Percentiles rank a stretch among this genome's conserved stretches.
phyloP scores from a whole-genome alignment of 2,113 vertebrate genomes.

The Gambusia holbrooki region DNA sequence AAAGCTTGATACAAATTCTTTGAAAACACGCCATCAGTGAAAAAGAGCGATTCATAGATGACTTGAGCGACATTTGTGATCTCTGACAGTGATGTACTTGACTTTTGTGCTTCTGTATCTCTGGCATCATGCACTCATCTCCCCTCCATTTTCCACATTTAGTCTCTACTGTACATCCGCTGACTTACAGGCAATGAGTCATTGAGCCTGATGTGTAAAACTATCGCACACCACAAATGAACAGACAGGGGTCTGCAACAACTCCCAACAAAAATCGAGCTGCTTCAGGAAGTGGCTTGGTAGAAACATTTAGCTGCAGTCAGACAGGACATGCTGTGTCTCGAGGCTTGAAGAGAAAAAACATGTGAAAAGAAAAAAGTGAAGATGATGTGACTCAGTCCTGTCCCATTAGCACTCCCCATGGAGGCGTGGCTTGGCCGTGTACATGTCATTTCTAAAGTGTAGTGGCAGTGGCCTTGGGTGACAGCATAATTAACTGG shows the following conservation, averaged over 20 bases:
- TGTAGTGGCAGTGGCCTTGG: slow-evolving; percentile 47
- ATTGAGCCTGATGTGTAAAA: slow-evolving; percentile 42
- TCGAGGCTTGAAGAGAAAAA: slow-evolving; percentile 8
- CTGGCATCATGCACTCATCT: slow-evolving; percentile 56
- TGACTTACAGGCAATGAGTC: slow-evolving; percentile 55
- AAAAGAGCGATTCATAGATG: slow-evolving; percentile 52
- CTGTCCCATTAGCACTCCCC: slow-evolving; percentile 62
- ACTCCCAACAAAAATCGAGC: slow-evolving; percentile 26
- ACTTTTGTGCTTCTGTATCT: slow-evolving; percentile 49
- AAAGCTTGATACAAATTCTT: background rate
- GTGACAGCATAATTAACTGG: slow-evolving; percentile 62
- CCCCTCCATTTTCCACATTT: slow-evolving; percentile 1
- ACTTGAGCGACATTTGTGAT: slow-evolving; percentile 61
- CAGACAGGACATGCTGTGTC: slow-evolving; percentile 33
- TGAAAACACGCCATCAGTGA: slow-evolving; percentile 18
- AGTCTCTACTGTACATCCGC: slow-evolving; percentile 53
- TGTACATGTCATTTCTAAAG: slow-evolving; percentile 51
- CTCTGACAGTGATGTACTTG: slow-evolving; percentile 66
- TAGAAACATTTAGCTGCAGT: slow-evolving; percentile 27
- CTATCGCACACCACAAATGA: slow-evolving; percentile 25
- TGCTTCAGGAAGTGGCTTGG: slow-evolving; percentile 28
- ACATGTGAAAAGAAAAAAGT: slow-evolving; percentile 10
- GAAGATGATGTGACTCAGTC: slow-evolving; percentile 64
- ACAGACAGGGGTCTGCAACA: slow-evolving; percentile 17
- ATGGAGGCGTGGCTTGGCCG: slow-evolving; percentile 54